Conservation (phyloP, 2,797 vertebrate species). For the Acipenser oxyrinchus region DNA sequence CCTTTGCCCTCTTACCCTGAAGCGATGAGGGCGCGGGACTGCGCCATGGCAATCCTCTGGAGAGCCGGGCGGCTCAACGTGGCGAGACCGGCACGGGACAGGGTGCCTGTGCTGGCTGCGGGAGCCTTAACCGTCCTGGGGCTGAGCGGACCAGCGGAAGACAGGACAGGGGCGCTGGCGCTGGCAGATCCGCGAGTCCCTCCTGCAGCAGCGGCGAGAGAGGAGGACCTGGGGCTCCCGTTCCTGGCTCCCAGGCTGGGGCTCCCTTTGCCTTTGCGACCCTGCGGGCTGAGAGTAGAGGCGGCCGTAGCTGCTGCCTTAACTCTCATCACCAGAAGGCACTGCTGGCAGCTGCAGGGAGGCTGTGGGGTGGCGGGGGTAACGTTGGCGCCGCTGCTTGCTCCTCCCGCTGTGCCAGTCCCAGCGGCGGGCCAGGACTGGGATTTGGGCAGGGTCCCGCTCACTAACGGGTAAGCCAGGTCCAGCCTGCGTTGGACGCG, state of each 20-base stretch:
- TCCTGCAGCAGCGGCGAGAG: background rate
- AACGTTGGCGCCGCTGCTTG: constrained; percentile 26
- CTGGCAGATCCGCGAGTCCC: no score
- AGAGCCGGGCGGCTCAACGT: constrained; percentile 75
- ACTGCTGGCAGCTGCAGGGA: constrained; percentile 83
- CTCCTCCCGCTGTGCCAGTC: constrained; percentile 35
- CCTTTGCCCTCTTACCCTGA: constrained; percentile 71
- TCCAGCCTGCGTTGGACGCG: constrained; percentile 80
- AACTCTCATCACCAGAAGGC: constrained; percentile 80
- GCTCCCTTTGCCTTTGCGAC: constrained; percentile 35
- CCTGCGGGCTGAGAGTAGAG: constrained; percentile 44
- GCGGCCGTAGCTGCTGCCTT: constrained; percentile 57
- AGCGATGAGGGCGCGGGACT: constrained; percentile 86
- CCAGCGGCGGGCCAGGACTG: constrained; percentile 59
- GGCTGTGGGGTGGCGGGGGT: constrained; percentile 49
- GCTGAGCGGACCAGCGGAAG: constrained; percentile 53
- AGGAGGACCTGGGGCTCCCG: constrained; percentile 38
- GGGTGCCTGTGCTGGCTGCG: constrained; percentile 53
- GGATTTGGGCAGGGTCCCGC: constrained; percentile 62
- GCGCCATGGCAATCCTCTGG: constrained; percentile 83
- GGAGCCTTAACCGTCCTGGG: constrained; percentile 43
- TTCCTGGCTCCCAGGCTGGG: constrained; percentile 28
- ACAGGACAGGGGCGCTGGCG: constrained; percentile 46
- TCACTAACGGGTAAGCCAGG: constrained; percentile 76
- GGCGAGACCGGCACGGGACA: constrained; percentile 60